These are phyloP conservation scores for Pseudopipra pipra DNA, from an alignment of 2,113 vertebrate genomes.

Conservation along the genomic window DNA sequence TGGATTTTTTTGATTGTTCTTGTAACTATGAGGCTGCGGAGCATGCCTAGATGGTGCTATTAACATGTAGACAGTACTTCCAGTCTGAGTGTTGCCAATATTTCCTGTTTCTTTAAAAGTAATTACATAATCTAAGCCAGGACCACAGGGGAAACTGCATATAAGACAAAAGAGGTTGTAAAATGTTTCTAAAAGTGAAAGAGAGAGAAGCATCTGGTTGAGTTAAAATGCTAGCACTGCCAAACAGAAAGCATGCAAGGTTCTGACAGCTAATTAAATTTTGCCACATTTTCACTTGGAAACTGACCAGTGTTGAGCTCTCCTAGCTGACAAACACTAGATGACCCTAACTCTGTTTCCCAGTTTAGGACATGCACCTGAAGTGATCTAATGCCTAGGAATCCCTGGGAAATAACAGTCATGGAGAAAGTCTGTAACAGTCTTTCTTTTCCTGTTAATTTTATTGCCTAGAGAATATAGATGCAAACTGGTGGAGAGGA, in stretches of 20 bases:
- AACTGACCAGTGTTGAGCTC: background rate
- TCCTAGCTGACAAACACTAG: background rate
- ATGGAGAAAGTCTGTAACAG: background rate
- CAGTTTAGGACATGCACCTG: background rate
- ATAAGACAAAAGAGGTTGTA: background rate
- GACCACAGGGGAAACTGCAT: background rate
- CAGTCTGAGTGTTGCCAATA: background rate
- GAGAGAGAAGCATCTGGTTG: background rate
- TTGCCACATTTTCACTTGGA: background rate
- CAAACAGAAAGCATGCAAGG: background rate
- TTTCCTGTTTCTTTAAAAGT: background rate
- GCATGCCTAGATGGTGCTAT: background rate
- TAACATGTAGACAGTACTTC: background rate
- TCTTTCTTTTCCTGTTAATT: background rate
- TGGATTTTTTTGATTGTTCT: background rate
- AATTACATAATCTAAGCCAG: background rate
- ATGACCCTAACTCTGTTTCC: background rate
- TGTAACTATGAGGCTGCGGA: background rate
- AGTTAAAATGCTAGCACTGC: background rate
- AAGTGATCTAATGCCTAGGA: background rate
- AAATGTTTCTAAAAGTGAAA: background rate
- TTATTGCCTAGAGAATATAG: background rate
- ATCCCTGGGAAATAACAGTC: rapidly evolving
- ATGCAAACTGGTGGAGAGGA: background rate
- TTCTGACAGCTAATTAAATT: background rate